Evolutionary conservation across 2,888 invertebrate genomes (phyloP).

Genomic region (Drosophila differens): DNA sequence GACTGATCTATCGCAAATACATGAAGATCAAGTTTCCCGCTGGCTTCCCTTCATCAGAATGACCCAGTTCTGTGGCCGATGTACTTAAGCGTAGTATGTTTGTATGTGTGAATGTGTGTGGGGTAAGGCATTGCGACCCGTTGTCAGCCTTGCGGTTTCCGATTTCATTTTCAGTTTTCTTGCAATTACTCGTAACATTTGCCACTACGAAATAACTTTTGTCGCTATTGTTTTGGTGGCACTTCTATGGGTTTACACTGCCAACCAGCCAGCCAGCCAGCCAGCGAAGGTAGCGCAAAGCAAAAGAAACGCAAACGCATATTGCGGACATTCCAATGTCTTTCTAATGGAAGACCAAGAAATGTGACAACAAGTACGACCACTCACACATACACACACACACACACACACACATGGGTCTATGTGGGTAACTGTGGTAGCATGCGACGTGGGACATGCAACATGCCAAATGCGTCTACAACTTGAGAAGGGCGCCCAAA

Average conservation of each 20-base stretch:
- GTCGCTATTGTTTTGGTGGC: conserved; percentile 36
- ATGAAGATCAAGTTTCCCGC: conserved; percentile 7
- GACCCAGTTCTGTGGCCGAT: conserved; percentile 32
- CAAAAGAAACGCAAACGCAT: conserved; percentile 21
- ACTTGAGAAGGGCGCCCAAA: conserved; percentile 31
- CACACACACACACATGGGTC: neutral
- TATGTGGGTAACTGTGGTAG: conserved; percentile 11
- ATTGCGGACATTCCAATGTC: conserved; percentile 65
- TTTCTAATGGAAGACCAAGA: conserved; percentile 80
- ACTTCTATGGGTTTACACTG: conserved; percentile 67
- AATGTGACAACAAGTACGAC: conserved; percentile 57
- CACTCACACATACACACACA: neutral
- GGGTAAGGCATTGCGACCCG: conserved; percentile 1
- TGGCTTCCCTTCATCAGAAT: conserved; percentile 1
- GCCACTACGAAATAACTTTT: conserved; percentile 47
- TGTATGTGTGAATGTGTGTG: neutral
- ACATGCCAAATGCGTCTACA: conserved; percentile 9
- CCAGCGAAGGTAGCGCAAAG: conserved; percentile 28
- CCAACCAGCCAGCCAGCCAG: conserved; percentile 20
- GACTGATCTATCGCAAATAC: conserved; percentile 6
- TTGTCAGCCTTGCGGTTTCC: conserved; percentile 39
- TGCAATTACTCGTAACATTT: conserved; percentile 59
- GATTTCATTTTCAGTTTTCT: conserved; percentile 52
- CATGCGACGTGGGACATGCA: conserved; percentile 7
- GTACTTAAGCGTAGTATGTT: conserved; percentile 11